Base-by-base conservation (phyloP, 1,140 invertebrate species). In the Tetraneura akinire region DNA sequence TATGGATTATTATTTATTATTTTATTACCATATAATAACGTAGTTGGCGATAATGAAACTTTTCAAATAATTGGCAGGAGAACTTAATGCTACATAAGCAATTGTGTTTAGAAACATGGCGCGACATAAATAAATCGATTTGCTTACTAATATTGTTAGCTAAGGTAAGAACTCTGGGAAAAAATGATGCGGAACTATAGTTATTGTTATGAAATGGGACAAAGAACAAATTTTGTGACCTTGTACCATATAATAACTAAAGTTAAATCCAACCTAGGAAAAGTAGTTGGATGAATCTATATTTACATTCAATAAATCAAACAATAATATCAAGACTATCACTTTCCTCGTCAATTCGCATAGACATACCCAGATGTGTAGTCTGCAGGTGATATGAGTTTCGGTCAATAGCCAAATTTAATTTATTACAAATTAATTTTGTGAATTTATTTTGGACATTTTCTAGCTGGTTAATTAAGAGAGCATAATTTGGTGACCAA, bases 381-480 rank as follows among this genome's bases (percentile, higher is more conserved):
- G n/a, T n/a, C n/a, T n/a, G n/a, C n/a, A n/a, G n/a, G n/a, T n/a
- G n/a, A n/a, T n/a, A n/a, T n/a, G n/a, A n/a, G n/a, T n/a, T n/a
- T n/a, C 64, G 29, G 29, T 37, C 64, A 66, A 66, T 70, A 10
- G 23, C 8, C 16, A 70, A 23, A 70, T 70, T 70, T 70, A 70
- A 70, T 70, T 70, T 70, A 70, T 13, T 23, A 70, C 66, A 47
- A 13, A 21, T 45, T 70, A 70, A 70, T 47, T 70, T 70, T 47
- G 49, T 14, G 16, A 70, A 47, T 70, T 23, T 47, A 47, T 45
- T 47, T 11, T 70, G 37, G 2, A 68, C 42, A 68, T 68, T 68
- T 45, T 47, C 42, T 11, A 70, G 18, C 13, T 23, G 21, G 49
- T 70, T 70, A 13, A 23, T 70, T n/a, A 49, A 70, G 21, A 45